These are phyloP conservation scores for Psilopogon haemacephalus DNA, from an alignment of 2,113 vertebrate genomes.

Conservation along the genomic window DNA sequence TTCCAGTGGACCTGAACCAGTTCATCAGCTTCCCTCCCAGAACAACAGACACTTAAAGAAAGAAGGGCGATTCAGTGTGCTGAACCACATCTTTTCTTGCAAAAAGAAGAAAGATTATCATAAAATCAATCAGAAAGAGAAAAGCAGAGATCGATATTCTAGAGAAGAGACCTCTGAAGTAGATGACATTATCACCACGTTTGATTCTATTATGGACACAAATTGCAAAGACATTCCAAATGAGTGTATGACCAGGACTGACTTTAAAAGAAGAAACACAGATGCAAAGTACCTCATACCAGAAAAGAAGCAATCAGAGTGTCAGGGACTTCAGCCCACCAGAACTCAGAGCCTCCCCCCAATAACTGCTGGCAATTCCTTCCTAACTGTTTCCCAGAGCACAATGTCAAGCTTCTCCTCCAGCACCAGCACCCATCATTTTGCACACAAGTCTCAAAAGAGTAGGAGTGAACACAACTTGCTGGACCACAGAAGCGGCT, in stretches of 20 bases:
- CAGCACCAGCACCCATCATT: slow-evolving; percentile 48
- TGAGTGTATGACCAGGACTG: slow-evolving; percentile 2
- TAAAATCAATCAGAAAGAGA: slow-evolving; percentile 65
- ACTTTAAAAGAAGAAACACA: slow-evolving; percentile 66
- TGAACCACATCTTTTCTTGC: slow-evolving; percentile 85
- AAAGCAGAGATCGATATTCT: slow-evolving; percentile 41
- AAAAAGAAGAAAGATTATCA: slow-evolving; percentile 82
- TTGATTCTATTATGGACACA: slow-evolving; percentile 79
- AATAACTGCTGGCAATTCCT: slow-evolving; percentile 73
- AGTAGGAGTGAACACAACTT: slow-evolving; percentile 82
- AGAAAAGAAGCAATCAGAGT: slow-evolving; percentile 70
- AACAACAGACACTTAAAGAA: slow-evolving; percentile 74
- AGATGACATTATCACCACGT: slow-evolving; percentile 86
- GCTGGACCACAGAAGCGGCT: slow-evolving; percentile 72
- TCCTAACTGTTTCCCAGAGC: slow-evolving; percentile 70
- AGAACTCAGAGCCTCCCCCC: slow-evolving; percentile 84
- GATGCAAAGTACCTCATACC: slow-evolving; percentile 71
- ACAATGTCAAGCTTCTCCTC: slow-evolving; percentile 35
- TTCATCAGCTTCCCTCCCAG: slow-evolving; percentile 61
- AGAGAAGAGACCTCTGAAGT: slow-evolving; percentile 82
- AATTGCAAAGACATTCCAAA: slow-evolving; percentile 69
- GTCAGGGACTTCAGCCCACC: slow-evolving; percentile 75
- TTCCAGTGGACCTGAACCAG: slow-evolving; percentile 70
- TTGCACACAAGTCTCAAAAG: slow-evolving; percentile 78
- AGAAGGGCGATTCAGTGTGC: slow-evolving; percentile 78